phyloP scores from a whole-genome alignment of 2,797 vertebrate species.

The Rousettus madagascariensis region DNA sequence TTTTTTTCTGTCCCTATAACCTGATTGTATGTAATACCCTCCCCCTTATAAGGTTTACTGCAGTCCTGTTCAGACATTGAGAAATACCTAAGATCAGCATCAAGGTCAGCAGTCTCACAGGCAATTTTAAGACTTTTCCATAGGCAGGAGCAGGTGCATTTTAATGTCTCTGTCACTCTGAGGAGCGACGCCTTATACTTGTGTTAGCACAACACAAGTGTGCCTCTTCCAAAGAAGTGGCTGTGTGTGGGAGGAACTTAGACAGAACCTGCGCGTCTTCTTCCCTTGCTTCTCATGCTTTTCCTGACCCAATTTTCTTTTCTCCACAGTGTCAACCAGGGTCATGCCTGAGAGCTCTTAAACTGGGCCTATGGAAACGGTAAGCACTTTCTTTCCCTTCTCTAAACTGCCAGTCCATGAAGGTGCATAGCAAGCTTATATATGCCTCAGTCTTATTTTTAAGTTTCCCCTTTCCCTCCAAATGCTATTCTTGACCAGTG shows the following conservation, averaged over 20 bases:
- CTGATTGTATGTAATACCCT: fast-evolving
- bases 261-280: not conserved
- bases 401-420: not conserved
- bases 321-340: not conserved
- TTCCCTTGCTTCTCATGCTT: not conserved
- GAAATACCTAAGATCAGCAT: not conserved
- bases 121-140: not conserved
- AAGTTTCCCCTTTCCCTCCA: not conserved
- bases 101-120: not conserved
- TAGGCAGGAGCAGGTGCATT: not conserved
- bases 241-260: too few species aligned
- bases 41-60: not conserved
- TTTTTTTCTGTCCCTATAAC: not conserved
- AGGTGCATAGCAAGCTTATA: not conserved
- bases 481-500: not conserved
- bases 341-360: not conserved
- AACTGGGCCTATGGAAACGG: not conserved
- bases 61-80: not conserved
- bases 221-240: not conserved
- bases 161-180: not conserved
- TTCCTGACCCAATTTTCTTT: not conserved
- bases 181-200: not conserved
- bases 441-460: not conserved
- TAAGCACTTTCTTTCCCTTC: not conserved
- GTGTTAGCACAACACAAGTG: not conserved